Evolutionary conservation across 2,888 invertebrate species (phyloP), one percentile per base, ranked within the genome.

Genomic region (Synanthedon vespiformis): DNA sequence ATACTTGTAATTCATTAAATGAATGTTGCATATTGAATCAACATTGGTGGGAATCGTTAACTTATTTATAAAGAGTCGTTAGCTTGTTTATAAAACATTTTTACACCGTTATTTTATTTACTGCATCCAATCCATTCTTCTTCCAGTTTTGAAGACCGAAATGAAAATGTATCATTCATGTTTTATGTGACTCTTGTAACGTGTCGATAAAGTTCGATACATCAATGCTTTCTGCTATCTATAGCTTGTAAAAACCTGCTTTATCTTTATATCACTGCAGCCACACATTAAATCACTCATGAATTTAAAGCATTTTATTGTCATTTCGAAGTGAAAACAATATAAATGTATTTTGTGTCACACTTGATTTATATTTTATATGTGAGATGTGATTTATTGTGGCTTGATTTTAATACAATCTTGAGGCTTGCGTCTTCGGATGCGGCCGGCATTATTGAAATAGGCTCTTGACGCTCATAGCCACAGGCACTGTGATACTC

Each of bases 321-420:
- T 81, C 77, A 80, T 79, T 78, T 79, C 73, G 64, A 72, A 80
- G 80, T 80, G 83, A 83, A 86, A 87, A 86, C 85, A 84, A 85
- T 84, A 84, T 81, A 82, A 83, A 83, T 80, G 80, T 84, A 73
- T 81, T 86, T 84, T 84, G 79, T 79, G 83, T 77, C 79, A 71
- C 68, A 58, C 58, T 69, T 85, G 86, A 85, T 85, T 85, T 87
- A 87, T 84, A 75, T 74, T 83, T 85, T 84, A 82, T 82, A 80
- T 80, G 84, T 74, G 74, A 77, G 74, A 68, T 79, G 79, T 84
- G 83, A 87, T 86, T 83, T 86, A 87, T 77, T 68, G 67, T 68
- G 61, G 67, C 62, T 72, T 69, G 75, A 74, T 77, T 78, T 18
- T 77, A 76, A 78, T 77, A 84, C 76, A 78, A 77, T 74, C 75